Evolutionary conservation across 2,113 vertebrate species (phyloP).

Genomic region (Grallaria varia): DNA sequence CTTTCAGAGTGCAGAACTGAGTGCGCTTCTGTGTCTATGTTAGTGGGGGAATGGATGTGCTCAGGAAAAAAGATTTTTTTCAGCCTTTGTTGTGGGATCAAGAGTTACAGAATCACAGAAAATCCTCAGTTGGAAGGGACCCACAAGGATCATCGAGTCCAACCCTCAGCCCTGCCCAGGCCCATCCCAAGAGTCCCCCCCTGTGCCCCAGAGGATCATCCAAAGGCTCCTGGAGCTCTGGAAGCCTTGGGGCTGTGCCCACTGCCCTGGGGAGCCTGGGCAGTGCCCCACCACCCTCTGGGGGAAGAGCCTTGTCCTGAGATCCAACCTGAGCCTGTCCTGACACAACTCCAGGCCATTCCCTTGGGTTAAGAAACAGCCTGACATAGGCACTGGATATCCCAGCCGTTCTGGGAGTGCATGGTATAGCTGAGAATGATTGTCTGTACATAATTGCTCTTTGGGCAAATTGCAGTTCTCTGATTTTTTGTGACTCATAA

Average conservation of each 20-base stretch:
- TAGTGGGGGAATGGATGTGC: neutral
- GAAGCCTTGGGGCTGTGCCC: too few species aligned
- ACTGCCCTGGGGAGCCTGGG: too few species aligned
- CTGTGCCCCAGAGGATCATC: too few species aligned
- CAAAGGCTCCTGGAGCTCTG: too few species aligned
- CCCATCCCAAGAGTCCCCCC: neutral
- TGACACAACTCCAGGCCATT: neutral
- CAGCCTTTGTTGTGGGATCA: neutral
- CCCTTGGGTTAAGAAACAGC: neutral
- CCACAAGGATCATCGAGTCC: neutral
- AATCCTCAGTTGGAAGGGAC: neutral
- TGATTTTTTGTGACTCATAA: neutral
- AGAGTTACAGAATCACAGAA: neutral
- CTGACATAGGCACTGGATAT: neutral
- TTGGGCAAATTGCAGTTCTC: neutral
- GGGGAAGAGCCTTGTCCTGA: neutral
- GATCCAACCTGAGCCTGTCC: neutral
- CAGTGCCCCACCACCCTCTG: too few species aligned
- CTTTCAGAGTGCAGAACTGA: neutral
- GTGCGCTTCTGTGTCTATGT: neutral
- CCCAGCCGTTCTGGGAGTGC: neutral
- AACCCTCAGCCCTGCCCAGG: neutral
- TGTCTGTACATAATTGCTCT: neutral
- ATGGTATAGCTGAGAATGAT: neutral
- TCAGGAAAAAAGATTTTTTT: neutral